Evolutionary conservation across 2,797 vertebrate species (phyloP).

Genomic region (Tokudaia tokunoshimensis): DNA sequence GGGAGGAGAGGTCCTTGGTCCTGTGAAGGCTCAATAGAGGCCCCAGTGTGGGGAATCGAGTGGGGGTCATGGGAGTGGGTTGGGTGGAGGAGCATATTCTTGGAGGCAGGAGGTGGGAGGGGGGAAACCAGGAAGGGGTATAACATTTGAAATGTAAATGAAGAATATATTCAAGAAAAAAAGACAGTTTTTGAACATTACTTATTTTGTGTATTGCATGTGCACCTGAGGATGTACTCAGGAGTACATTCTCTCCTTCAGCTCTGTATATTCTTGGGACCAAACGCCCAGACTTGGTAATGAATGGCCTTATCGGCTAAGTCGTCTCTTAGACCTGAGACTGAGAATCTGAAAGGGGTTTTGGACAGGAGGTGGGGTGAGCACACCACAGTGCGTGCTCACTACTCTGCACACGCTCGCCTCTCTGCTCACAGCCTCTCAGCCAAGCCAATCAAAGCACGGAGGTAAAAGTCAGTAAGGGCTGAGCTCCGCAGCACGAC

Average conservation of each 20-base stretch:
- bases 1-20: no score
- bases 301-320: neutral
- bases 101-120: no score
- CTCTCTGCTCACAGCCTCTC: neutral
- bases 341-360: conserved; percentile 1
- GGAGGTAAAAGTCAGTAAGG: neutral
- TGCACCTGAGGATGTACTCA: neutral
- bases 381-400: neutral
- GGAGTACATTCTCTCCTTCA: neutral
- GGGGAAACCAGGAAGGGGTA: no score
- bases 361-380: neutral
- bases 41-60: no score
- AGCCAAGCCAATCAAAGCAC: neutral
- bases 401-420: neutral
- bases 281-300: neutral
- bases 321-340: neutral
- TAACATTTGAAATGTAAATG: no score
- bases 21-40: no score
- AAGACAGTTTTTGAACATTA: neutral
- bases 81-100: no score
- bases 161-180: no score
- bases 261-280: neutral
- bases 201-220: no score
- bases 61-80: no score
- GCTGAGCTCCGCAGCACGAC: neutral